Evolutionary conservation across 2,888 invertebrate species (phyloP), one percentile per base, ranked within the genome.

Genomic region (Poecilobothrus nobilitatus): DNA sequence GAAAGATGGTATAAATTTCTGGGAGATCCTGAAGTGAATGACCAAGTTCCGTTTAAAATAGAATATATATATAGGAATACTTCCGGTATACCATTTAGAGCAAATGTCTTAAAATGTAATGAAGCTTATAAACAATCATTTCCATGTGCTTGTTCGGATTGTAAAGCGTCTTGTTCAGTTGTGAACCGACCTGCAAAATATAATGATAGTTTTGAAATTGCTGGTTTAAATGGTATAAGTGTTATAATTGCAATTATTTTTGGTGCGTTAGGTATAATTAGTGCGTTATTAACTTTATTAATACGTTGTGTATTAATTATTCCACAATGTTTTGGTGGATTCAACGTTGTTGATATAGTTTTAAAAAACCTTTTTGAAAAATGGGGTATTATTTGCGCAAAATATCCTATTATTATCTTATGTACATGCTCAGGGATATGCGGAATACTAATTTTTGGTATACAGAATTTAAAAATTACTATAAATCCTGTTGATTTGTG

Each of bases 401-500:
- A 82, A 62, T 83, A 90, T 76, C 89, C 92, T 0, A 77, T 86
- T 1, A 72, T 89, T 15, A 84, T 90, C 1, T 79, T 94, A 20
- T 84, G 88, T 75, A 69, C 89, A 10, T 85, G 86, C 33, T 84
- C 88, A 0, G 87, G 90, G 83, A 69, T 89, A 1, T 83, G 88
- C 34, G 76, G 66, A 3, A 77, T 83, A 0, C 81, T 93, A 70
- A 83, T 87, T 5, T 87, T 85, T 72, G 96, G 96, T n/a, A 83
- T 89, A 12, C 69, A 83, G 0, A 83, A 83, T 68, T 80, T 95
- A 72, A 80, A 87, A 71, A 85, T 97, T 1, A 95, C 93, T 0
- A 89, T 94, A 0, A 89, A 95, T 79, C 97, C 97, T 0, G 89
- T 96, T 1, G 92, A 97, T 78, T 85, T 98, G 64, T 98, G 98